Conservation (phyloP, 2,888 invertebrate species). For the Andrena chrysosceles region DNA sequence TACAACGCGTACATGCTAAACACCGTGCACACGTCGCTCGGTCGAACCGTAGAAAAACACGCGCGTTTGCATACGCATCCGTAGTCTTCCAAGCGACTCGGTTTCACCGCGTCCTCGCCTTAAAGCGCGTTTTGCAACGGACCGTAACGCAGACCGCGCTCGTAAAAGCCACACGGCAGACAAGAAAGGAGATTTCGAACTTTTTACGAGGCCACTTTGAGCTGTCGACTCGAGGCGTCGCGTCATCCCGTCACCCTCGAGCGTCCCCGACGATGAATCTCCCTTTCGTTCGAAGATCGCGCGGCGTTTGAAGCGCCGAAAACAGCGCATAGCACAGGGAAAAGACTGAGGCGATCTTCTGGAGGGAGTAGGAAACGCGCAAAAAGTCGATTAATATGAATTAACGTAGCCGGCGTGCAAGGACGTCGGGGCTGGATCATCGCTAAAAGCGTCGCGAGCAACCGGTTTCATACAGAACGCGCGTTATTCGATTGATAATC, state of each 20-base stretch:
- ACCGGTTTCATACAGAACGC: slow-evolving; percentile 72
- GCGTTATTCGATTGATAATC: slow-evolving; percentile 50
- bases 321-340: too few species aligned
- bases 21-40: neutral
- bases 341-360: neutral
- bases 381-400: slow-evolving; percentile 54
- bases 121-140: slow-evolving; percentile 32
- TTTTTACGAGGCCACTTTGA: neutral
- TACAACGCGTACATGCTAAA: neutral
- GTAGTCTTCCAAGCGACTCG: slow-evolving; percentile 15
- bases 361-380: slow-evolving; percentile 25
- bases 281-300: slow-evolving; percentile 26
- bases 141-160: slow-evolving; percentile 19
- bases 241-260: neutral
- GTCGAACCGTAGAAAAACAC: neutral
- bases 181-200: slow-evolving; percentile 24
- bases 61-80: slow-evolving; percentile 16
- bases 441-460: slow-evolving; percentile 75
- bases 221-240: neutral
- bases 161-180: slow-evolving; percentile 5
- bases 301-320: neutral
- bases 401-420: slow-evolving; percentile 46
- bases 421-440: slow-evolving; percentile 71
- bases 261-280: slow-evolving; percentile 7
- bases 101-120: slow-evolving; percentile 38